phyloP scores from a whole-genome alignment of 2,888 invertebrate species.

The Panopea generosa region DNA sequence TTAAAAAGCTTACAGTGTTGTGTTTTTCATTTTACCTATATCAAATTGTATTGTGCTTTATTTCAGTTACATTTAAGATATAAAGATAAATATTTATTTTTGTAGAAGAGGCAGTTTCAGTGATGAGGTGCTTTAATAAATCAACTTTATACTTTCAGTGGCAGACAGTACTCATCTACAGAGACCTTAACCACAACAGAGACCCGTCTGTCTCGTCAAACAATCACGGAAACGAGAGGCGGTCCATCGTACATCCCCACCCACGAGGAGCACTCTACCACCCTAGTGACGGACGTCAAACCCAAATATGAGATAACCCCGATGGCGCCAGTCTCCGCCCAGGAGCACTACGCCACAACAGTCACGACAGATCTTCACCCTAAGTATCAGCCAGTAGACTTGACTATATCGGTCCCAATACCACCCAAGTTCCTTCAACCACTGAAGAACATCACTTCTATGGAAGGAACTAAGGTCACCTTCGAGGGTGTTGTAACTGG shows the following conservation, averaged over 20 bases:
- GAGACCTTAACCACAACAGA: slow-evolving; percentile 76
- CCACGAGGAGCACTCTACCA: slow-evolving; percentile 72
- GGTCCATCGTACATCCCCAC: slow-evolving; percentile 69
- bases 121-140: too few relatives aligned
- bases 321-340: slow-evolving; percentile 52
- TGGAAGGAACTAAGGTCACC: slow-evolving; percentile 95
- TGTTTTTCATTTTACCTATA: too few relatives aligned
- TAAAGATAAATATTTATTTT: too few relatives aligned
- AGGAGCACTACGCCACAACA: slow-evolving; percentile 76
- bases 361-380: slow-evolving; percentile 76
- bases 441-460: slow-evolving; percentile 94
- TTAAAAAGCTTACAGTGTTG: too few relatives aligned
- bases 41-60: too few relatives aligned
- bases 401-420: slow-evolving; percentile 82
- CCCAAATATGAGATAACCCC: slow-evolving; percentile 60
- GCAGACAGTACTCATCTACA: slow-evolving; percentile 66
- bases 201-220: slow-evolving; percentile 73
- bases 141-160: too few relatives aligned
- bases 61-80: too few relatives aligned
- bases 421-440: slow-evolving; percentile 87
- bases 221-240: slow-evolving; percentile 68
- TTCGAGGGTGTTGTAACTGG: slow-evolving; percentile 96
- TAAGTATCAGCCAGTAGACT: slow-evolving; percentile 82
- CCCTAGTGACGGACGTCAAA: slow-evolving; percentile 72
- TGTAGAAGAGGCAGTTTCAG: too few relatives aligned